Evolutionary conservation across 2,113 vertebrate genomes (phyloP).

Genomic region (Cnemophilus loriae): DNA sequence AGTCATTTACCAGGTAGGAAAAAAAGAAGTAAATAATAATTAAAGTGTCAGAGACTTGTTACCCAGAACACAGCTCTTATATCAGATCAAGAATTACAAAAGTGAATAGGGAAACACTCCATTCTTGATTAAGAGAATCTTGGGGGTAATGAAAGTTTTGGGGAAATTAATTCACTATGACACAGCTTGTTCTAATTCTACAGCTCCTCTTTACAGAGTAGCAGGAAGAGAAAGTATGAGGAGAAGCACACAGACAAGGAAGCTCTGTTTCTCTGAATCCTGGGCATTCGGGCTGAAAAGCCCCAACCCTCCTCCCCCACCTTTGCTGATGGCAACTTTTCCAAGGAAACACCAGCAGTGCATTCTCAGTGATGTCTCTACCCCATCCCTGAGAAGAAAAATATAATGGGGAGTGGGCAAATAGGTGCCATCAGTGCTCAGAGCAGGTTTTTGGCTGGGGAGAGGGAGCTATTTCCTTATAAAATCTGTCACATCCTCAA

Average conservation of each 20-base stretch:
- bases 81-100: not conserved
- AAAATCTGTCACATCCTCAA: not conserved
- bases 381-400: not conserved
- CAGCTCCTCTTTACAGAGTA: not conserved
- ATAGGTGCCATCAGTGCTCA: not conserved
- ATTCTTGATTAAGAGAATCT: not conserved
- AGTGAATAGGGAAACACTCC: not conserved
- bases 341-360: not conserved
- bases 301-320: not conserved
- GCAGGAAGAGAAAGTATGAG: not conserved
- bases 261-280: not conserved
- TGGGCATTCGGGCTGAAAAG: rapidly evolving
- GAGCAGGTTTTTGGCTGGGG: not conserved
- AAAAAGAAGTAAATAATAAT: not conserved
- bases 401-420: rapidly evolving
- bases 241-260: not conserved
- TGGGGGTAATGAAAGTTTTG: not conserved
- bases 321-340: not conserved
- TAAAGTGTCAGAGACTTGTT: not conserved
- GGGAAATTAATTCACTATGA: not conserved
- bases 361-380: not conserved
- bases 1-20: not conserved
- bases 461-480: not conserved
- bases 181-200: not conserved
- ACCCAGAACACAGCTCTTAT: not conserved